phyloP scores from a whole-genome alignment of 2,797 vertebrate species.

The Gymnoscopelus microlampas region DNA sequence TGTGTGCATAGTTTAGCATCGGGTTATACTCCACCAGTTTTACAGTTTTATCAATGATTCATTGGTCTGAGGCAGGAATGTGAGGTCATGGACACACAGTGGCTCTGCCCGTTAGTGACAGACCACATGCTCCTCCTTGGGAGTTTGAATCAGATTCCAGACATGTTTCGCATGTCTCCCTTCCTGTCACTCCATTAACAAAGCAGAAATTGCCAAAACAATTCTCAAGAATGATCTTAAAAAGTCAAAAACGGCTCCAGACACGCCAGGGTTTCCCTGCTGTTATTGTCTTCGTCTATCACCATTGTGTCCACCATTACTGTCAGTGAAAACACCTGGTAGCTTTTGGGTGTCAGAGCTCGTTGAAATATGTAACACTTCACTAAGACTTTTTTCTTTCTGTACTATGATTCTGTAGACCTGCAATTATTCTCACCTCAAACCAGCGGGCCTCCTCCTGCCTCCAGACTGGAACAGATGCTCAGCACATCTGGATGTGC shows the following conservation, averaged over 20 bases:
- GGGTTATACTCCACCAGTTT: not conserved
- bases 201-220: too few relatives aligned
- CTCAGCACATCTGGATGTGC: slow-evolving; percentile 56
- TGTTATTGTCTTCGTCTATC: not conserved
- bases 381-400: not conserved
- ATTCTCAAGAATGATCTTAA: too few relatives aligned
- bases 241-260: not conserved
- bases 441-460: slow-evolving; percentile 18
- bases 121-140: too few relatives aligned
- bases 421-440: slow-evolving; percentile 45
- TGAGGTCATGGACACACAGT: slow-evolving; percentile 24
- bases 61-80: slow-evolving; percentile 40
- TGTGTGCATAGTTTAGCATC: slow-evolving; percentile 26
- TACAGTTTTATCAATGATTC: slow-evolving; percentile 22
- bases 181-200: too few relatives aligned
- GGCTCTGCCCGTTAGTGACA: too few relatives aligned
- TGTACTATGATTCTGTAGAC: slow-evolving; percentile 37
- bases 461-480: slow-evolving; percentile 37
- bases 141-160: too few relatives aligned
- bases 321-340: slow-evolving; percentile 47
- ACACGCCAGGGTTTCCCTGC: slow-evolving; percentile 16
- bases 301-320: slow-evolving; percentile 4
- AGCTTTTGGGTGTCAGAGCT: slow-evolving; percentile 36
- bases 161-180: too few relatives aligned
- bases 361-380: slow-evolving; percentile 38